phyloP scores from a whole-genome alignment of 1,140 invertebrate species.

The Drosophila busckii region DNA sequence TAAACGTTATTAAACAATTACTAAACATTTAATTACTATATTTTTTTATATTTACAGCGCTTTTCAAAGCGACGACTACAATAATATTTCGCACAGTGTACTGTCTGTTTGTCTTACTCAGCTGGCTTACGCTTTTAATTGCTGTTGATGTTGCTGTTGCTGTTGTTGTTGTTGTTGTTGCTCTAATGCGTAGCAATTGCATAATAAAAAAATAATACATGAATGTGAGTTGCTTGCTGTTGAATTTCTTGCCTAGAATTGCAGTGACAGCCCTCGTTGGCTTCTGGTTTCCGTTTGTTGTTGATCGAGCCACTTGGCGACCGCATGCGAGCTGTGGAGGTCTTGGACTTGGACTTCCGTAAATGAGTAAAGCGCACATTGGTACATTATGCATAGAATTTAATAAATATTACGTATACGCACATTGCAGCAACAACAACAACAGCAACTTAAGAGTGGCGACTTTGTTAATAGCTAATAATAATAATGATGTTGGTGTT shows the following conservation, averaged over 20 bases:
- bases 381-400: no score
- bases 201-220: neutral
- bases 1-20: no score
- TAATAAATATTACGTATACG: conserved; percentile 73
- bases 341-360: conserved; percentile 14
- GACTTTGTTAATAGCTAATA: no score
- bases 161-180: conserved; percentile 14
- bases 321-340: conserved; percentile 32
- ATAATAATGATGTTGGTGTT: neutral
- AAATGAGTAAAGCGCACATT: no score
- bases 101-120: conserved; percentile 27
- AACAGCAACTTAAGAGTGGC: neutral
- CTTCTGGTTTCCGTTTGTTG: conserved; percentile 34
- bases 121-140: conserved; percentile 48
- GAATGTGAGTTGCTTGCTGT: no score
- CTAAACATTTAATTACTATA: no score
- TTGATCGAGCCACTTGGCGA: conserved; percentile 55
- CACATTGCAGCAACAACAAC: conserved; percentile 49
- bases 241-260: no score
- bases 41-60: no score
- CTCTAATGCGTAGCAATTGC: conserved; percentile 14
- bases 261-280: conserved; percentile 32
- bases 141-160: no score
- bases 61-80: no score
- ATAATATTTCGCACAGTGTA: neutral